Conservation (phyloP, 2,113 vertebrate genomes). For the Smithornis capensis region DNA sequence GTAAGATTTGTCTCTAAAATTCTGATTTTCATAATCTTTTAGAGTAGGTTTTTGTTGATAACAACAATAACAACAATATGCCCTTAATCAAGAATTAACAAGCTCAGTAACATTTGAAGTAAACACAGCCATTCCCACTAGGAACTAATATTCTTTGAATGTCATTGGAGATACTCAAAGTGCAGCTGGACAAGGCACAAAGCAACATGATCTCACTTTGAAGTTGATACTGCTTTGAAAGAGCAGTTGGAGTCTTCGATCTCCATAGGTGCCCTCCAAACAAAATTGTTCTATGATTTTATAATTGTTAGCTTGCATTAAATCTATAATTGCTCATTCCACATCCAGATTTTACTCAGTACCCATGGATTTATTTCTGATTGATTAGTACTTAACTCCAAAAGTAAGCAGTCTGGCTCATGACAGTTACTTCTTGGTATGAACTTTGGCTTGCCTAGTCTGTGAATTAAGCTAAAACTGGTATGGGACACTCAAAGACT, state of each 20-base stretch:
- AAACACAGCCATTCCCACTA: not conserved
- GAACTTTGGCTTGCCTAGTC: not conserved
- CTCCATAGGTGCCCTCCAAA: not conserved
- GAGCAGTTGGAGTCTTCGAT: not conserved
- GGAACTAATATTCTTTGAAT: not conserved
- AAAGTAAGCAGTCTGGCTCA: not conserved
- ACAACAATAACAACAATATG: not conserved
- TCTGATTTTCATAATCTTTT: not conserved
- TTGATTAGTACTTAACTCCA: not conserved
- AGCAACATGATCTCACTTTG: not conserved
- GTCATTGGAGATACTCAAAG: not conserved
- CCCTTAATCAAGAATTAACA: not conserved
- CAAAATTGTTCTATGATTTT: not conserved
- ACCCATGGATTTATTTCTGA: not conserved
- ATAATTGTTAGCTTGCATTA: not conserved
- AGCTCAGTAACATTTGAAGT: not conserved
- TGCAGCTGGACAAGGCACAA: not conserved
- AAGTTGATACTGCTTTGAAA: not conserved
- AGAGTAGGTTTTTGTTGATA: not conserved
- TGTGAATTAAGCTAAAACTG: not conserved
- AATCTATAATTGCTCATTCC: not conserved
- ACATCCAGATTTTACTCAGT: not conserved
- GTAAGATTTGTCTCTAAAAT: not conserved
- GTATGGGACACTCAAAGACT: not conserved
- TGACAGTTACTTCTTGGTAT: fast-evolving